A percentile compares a stretch with the other conserved stretches of the same genome.
These are phyloP conservation scores for Zygothrica quintamaculata DNA, from an alignment of 2,888 invertebrate species.

Conservation along the genomic window DNA sequence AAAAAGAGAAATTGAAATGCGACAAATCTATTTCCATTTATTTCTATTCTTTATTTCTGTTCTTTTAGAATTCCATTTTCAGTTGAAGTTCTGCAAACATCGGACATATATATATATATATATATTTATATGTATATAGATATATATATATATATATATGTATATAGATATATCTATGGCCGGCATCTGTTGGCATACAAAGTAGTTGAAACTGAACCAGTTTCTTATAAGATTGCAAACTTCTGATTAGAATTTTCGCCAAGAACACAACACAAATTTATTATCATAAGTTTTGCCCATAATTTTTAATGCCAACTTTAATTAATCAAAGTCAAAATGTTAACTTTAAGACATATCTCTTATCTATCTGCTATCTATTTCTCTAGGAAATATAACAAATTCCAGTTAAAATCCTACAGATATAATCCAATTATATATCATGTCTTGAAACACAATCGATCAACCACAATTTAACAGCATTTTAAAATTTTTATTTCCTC, in stretches of 20 bases:
- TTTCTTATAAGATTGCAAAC: conserved; percentile 45
- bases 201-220: conserved; percentile 13
- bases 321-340: conserved; percentile 53
- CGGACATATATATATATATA: too few species aligned
- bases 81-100: conserved; percentile 6
- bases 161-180: background rate
- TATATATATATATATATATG: too few species aligned
- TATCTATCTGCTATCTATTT: conserved; percentile 6
- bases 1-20: conserved; percentile 18
- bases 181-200: conserved; percentile 3
- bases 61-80: conserved; percentile 20
- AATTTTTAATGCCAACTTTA: conserved; percentile 34
- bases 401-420: too few species aligned
- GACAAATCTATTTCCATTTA: background rate
- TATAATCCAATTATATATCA: conserved; percentile 18
- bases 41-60: conserved; percentile 13
- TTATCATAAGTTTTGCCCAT: conserved; percentile 44
- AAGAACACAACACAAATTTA: conserved; percentile 61
- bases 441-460: conserved; percentile 16
- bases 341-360: conserved; percentile 20
- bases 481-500: conserved; percentile 4
- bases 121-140: too few species aligned
- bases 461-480: too few species aligned
- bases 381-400: conserved; percentile 22
- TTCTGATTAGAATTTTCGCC: conserved; percentile 52